Base-by-base conservation (phyloP, 1,140 invertebrate species). In the Portunus trituberculatus region DNA sequence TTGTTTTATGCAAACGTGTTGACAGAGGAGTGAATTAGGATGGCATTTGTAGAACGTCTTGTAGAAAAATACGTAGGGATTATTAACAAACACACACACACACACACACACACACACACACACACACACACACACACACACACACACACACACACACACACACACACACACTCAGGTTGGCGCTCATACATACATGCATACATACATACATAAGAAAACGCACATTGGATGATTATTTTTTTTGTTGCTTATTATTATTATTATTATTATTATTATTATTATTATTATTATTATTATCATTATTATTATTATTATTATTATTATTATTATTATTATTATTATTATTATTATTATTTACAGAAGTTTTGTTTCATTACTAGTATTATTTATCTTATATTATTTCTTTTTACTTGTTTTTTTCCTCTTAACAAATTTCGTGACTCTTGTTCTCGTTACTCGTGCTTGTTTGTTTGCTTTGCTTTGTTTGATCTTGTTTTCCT, bases 41-140 rank as follows among this genome's bases (percentile, higher is more conserved):
- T 2, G 6, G 39, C 39, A 39, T 39, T 1, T 39, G 39, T 39
- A 39, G 39, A 39, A 39, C 39, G 1, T 39, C 39, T 39, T 39
- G 39, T 6, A 39, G 39, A 39, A 39, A 39, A 39, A 39, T n/a
- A 39, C 39, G 39, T 39, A 2, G 39, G 39, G 6, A 6, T 39
- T 1, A 39, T 39, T 39, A 2, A 39, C 1, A 4, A 3, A 52
- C 89, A 52, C 45, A 52, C 46, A 52, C 39, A 52, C 89, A 91
- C 89, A 29, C 16, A 91, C 89, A 91, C 52, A 92, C 59, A 67
- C 59, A 83, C 91, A 32, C 67, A 82, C 76, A 92, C 91, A 29
- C 52, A 20, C 31, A 82, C 45, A 59, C 89, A 82, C 90, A 39
- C 67, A 92, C 76, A 92, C 91, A 92, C 90, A 82, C 67, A 92